Conservation (phyloP, 2,113 vertebrate genomes). For the Ondatra zibethicus region DNA sequence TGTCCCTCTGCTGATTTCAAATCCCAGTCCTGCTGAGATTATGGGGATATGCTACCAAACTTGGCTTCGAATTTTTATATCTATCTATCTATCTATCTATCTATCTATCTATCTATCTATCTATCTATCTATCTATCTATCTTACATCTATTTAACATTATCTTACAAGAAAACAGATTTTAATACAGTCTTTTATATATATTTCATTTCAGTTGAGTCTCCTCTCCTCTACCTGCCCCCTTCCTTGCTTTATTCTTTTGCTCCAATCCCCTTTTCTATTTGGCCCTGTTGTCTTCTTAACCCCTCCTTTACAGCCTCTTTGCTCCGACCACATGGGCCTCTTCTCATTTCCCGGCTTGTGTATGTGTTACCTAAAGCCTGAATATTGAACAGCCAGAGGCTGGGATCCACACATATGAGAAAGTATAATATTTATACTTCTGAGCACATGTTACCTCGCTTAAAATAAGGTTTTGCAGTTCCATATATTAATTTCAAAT, state of each 20-base stretch:
- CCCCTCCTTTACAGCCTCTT: too few relatives aligned
- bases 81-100: not conserved
- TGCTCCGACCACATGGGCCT: not conserved
- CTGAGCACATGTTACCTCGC: not conserved
- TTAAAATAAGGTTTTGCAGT: not conserved
- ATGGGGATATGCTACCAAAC: not conserved
- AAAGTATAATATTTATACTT: not conserved
- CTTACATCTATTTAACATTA: not conserved
- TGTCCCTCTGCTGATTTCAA: not conserved
- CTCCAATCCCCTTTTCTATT: not conserved
- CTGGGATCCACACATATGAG: not conserved
- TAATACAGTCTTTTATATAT: not conserved
- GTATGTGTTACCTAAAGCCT: not conserved
- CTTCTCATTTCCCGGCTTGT: not conserved
- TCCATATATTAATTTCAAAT: not conserved
- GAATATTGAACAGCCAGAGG: not conserved
- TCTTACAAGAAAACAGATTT: not conserved
- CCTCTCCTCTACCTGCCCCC: not conserved
- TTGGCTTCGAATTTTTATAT: not conserved
- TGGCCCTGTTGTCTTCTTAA: not conserved
- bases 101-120: not conserved
- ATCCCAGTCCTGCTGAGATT: not conserved
- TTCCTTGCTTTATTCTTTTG: not conserved
- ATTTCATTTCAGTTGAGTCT: not conserved
- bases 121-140: not conserved